Base-by-base conservation (phyloP, 2,888 invertebrate species). In the Vannuccia rotundouncinata region DNA sequence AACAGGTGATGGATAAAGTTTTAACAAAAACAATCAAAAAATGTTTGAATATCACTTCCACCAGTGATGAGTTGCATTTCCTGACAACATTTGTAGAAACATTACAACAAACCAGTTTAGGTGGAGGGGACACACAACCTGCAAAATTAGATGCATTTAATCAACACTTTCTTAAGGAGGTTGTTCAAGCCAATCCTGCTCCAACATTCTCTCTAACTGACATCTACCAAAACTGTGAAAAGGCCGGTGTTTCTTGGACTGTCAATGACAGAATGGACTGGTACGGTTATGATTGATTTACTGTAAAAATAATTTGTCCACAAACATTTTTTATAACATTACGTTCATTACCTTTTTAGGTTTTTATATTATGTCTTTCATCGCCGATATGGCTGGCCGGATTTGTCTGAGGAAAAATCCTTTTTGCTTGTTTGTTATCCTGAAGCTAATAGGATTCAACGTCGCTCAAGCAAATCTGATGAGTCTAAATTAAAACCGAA, bases 331-430 rank as follows among this genome's bases (percentile, higher is more conserved):
- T n/a, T n/a, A n/a, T n/a, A n/a, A n/a, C n/a, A n/a, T n/a, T n/a
- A n/a, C n/a, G n/a, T n/a, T n/a, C n/a, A n/a, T n/a, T 66, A 17
- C 10, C 25, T 75, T 75, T 75, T 2, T 29, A 78, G 80, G 80
- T 84, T 85, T 73, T 83, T 84, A 10, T 83, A 83, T 74, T 85
- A 86, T 81, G 30, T 86, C 60, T 86, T 86, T 82, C 84, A 84
- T 22, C 81, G 85, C 76, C 83, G 86, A 28, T 86, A 83, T 83
- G 86, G 86, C 45, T 86, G 86, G 86, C 85, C 86, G 29, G 86
- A 86, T 80, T 82, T 83, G 0, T 29, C 59, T 17, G 83, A 84
- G 25, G 83, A 82, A 60, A 83, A 83, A 59, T 84, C 83, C 0
- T 77, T 79, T n/a, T 78, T 83, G 0, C 78, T 82, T 29, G 84